Evolutionary conservation across 2,797 vertebrate species (phyloP).

Genomic region (Propithecus deckenii): DNA sequence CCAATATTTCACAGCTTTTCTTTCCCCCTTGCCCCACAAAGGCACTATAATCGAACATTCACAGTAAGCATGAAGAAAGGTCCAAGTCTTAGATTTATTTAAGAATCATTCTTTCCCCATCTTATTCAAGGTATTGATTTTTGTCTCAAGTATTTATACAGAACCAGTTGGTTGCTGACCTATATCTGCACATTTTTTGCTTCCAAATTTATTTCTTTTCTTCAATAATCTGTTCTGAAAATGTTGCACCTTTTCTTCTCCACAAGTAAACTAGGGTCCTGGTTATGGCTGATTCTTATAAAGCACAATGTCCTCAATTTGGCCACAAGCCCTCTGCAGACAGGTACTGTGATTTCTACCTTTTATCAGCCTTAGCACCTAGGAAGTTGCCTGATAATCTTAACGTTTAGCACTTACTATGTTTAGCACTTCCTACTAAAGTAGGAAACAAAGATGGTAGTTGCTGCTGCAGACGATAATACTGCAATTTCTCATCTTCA

Average conservation of each 20-base stretch:
- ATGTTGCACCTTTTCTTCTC: not conserved
- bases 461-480: not conserved
- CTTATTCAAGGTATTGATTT: not conserved
- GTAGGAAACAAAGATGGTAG: not conserved
- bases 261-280: not conserved
- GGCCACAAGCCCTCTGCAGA: not conserved
- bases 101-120: not conserved
- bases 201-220: slow-evolving; percentile 24
- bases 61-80: not conserved
- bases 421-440: not conserved
- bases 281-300: not conserved
- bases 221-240: not conserved
- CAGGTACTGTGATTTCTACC: not conserved
- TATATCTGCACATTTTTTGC: not conserved
- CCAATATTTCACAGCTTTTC: not conserved
- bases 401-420: no score
- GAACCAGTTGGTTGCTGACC: not conserved
- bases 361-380: not conserved
- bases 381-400: not conserved
- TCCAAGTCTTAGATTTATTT: not conserved
- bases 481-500: not conserved
- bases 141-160: not conserved
- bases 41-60: not conserved
- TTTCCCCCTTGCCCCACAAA: not conserved
- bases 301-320: not conserved